Percentiles rank a stretch among this genome's conserved stretches.
Evolutionary conservation across 2,797 vertebrate species (phyloP).

Genomic region (Melanotaenia trifasciata): DNA sequence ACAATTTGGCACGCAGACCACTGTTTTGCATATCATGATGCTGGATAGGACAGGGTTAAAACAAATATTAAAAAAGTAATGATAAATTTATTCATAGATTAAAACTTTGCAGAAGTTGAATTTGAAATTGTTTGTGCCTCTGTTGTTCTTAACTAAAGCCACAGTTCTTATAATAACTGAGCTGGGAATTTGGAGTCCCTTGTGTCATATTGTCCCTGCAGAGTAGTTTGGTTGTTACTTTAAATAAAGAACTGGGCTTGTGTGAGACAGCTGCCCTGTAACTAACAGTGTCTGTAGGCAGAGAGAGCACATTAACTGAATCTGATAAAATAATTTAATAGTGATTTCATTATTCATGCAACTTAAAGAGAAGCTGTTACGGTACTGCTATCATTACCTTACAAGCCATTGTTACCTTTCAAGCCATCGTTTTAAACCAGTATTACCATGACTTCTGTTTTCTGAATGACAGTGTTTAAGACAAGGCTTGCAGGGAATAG

Average conservation of each 20-base stretch:
- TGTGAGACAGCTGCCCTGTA: conserved; percentile 52
- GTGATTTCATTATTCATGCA: conserved; percentile 32
- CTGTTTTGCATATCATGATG: too few relatives aligned
- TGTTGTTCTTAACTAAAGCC: conserved; percentile 49
- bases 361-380: conserved; percentile 24
- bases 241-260: conserved; percentile 55
- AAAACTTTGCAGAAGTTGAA: conserved; percentile 8
- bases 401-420: conserved; percentile 16
- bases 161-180: conserved; percentile 40
- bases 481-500: conserved; percentile 42
- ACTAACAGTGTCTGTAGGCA: conserved; percentile 35
- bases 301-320: conserved; percentile 27
- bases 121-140: conserved; percentile 48
- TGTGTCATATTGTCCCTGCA: conserved; percentile 49
- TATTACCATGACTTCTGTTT: conserved; percentile 38
- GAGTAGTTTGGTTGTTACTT: conserved; percentile 54
- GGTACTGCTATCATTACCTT: conserved; percentile 17
- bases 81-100: background rate
- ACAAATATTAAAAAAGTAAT: too few relatives aligned
- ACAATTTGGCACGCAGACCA: too few relatives aligned
- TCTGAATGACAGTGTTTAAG: conserved; percentile 46
- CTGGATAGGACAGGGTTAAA: too few relatives aligned
- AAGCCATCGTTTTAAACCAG: conserved; percentile 28
- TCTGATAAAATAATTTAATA: conserved; percentile 42
- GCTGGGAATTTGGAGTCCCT: conserved; percentile 40